Conservation (phyloP, 2,797 vertebrate genomes). For the Lemur catta region DNA sequence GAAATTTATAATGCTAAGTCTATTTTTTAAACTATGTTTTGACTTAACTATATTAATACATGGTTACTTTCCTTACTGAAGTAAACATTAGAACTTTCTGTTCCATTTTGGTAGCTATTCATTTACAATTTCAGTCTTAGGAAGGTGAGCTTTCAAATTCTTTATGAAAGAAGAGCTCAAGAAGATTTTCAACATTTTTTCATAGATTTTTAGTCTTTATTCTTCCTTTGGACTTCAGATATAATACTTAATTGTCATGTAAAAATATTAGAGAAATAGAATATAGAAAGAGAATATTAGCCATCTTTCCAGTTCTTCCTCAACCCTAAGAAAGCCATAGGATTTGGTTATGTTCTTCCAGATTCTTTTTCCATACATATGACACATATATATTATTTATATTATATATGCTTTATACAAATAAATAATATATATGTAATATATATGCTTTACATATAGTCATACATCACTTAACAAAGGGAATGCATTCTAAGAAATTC, state of each 20-base stretch:
- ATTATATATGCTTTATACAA: neutral
- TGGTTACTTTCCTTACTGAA: neutral
- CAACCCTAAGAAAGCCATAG: neutral
- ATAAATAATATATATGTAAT: neutral
- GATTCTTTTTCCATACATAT: neutral
- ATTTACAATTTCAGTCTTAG: slow-evolving; percentile 3
- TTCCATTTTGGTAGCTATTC: neutral
- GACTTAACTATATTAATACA: neutral
- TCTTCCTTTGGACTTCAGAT: neutral
- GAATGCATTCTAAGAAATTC: neutral
- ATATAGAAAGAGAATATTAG: neutral
- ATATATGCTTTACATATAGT: neutral
- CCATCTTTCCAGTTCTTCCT: neutral
- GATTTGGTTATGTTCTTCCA: neutral
- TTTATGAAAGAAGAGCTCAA: neutral
- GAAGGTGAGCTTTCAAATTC: slow-evolving; percentile 16
- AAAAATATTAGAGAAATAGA: slow-evolving; percentile 34
- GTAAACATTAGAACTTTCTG: neutral
- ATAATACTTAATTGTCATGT: neutral
- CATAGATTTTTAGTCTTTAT: neutral
- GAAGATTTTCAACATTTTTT: neutral
- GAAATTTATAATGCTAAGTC: neutral
- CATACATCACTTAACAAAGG: neutral
- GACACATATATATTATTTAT: neutral
- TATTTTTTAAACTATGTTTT: slow-evolving; percentile 10